Evolutionary conservation across 2,113 vertebrate species (phyloP).

Genomic region (Lasiurus cinereus): DNA sequence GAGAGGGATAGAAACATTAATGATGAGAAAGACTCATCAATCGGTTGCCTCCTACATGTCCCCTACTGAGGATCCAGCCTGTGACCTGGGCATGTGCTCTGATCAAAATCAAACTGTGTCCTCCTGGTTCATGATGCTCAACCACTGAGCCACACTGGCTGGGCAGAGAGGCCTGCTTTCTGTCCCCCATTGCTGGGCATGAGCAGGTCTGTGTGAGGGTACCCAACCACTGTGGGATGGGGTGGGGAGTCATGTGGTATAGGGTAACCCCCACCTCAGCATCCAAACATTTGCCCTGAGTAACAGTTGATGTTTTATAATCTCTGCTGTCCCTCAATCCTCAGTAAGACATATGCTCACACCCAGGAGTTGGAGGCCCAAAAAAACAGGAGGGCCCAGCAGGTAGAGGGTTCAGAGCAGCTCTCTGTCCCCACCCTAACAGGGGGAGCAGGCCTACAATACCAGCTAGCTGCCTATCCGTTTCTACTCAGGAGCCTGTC

Average conservation of each 20-base stretch:
- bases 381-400: neutral
- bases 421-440: neutral
- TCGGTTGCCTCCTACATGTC: too few relatives aligned
- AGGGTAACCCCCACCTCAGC: neutral
- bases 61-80: too few relatives aligned
- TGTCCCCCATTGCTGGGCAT: neutral
- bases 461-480: neutral
- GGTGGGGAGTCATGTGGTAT: fast-evolving
- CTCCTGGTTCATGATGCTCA: too few relatives aligned
- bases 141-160: too few relatives aligned
- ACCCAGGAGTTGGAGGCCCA: neutral
- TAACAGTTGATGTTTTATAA: constrained; percentile 78
- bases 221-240: fast-evolving
- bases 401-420: neutral
- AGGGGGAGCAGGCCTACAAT: neutral
- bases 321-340: neutral
- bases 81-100: too few relatives aligned
- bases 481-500: neutral
- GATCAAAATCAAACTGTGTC: too few relatives aligned
- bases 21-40: too few relatives aligned
- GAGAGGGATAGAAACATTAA: too few relatives aligned
- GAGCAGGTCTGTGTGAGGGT: neutral
- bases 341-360: neutral
- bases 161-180: neutral
- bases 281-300: constrained; percentile 76